Base-by-base conservation (phyloP, 2,113 vertebrate genomes). In the Oncorhynchus clarkii region DNA sequence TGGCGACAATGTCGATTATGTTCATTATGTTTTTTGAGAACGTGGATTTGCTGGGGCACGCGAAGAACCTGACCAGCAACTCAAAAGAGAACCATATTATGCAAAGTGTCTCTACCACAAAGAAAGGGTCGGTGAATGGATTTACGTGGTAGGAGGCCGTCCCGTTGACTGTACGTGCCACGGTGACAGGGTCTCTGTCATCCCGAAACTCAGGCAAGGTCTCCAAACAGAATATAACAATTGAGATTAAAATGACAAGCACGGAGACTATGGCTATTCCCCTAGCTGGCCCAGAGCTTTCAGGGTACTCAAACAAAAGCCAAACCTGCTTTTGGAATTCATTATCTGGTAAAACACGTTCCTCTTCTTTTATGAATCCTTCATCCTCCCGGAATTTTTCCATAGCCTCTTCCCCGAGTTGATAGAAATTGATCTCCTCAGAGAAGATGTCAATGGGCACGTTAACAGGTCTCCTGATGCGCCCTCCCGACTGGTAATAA, bases 51-150 rank as follows among this genome's bases (percentile, higher is more conserved):
- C 97, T 99, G 76, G 98, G 98, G 71, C 97, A 99, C 31, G 97
- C 94, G 24, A 97, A 98, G 78, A 99, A 99, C 1, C 98, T 91
- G 69, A 99, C 98, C 70, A 99, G 92, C 81, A 99, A 82, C 91
- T 99, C 98, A 0, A 99, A 99, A 18, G 98, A 99, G 90, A 99
- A 99, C 98, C 98, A 99, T 68, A 99, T 97, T 83, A 99, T 99
- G 85, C 98, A 99, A 74, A 99, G 92, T 3, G 98, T 99, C 93
- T 99, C 98, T 67, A 99, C 96, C 16, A 99, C 94, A 80, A 99
- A 99, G 93, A 99, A 99, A 26, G 98, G 98, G 78, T 99, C 98
- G 0, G 95, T 94, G 89, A 97, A 97, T 14, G 93, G 90, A 72
- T 84, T 93, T 1, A 83, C 86, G 4, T 68, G 85, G 1, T 85